A percentile compares a stretch with the other conserved stretches of the same genome.
Evolutionary conservation across 1,140 invertebrate genomes (phyloP).

Genomic region (Phymastichus coffea): DNA sequence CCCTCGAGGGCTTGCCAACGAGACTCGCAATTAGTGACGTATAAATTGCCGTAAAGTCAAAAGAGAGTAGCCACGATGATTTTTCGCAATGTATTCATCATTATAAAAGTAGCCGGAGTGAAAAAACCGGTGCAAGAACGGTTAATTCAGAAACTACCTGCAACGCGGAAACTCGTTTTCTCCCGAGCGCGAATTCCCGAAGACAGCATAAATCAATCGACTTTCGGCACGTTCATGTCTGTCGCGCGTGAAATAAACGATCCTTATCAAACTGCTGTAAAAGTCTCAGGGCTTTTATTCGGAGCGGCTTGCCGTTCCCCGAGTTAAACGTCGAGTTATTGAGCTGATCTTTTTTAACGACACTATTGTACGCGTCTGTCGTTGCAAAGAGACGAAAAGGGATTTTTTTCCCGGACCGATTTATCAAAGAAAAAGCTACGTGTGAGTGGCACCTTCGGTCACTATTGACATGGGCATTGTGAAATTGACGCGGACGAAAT

Average conservation of each 20-base stretch:
- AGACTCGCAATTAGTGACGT: no score
- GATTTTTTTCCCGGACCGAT: no score
- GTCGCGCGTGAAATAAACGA: conserved; percentile 12
- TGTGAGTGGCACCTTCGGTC: no score
- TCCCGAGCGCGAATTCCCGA: not conserved
- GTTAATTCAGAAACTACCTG: not conserved
- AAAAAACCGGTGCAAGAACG: not conserved
- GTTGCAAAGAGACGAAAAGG: no score
- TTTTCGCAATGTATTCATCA: conserved; percentile 21
- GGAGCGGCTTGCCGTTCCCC: not conserved
- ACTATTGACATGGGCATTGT: no score
- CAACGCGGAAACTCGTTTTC: not conserved
- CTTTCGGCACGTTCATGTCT: not conserved
- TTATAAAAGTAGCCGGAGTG: conserved; percentile 1
- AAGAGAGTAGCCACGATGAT: not conserved
- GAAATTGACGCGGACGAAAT: no score
- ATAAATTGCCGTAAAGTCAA: no score
- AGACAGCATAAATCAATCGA: conserved; percentile 7
- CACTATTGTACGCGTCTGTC: no score
- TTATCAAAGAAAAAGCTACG: no score
- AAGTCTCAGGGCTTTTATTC: conserved; percentile 11
- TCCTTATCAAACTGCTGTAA: conserved; percentile 9
- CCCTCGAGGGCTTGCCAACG: no score
- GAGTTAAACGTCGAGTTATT: no score
- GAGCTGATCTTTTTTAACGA: no score